Conservation (phyloP, 1,140 invertebrate species). For the Aphaenogaster rudis region DNA sequence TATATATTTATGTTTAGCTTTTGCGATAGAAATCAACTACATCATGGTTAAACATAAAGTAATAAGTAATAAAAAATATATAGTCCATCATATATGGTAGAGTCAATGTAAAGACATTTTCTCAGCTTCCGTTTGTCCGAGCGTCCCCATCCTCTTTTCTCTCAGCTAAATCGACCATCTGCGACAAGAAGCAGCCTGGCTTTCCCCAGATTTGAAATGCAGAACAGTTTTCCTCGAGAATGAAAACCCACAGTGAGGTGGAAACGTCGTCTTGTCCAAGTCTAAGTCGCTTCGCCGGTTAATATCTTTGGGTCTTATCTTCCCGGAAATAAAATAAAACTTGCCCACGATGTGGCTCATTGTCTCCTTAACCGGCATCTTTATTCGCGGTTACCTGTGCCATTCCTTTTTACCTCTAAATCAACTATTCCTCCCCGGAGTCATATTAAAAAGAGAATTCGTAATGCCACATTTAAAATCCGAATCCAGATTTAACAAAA, state of each 20-base stretch:
- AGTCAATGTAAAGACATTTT: slow-evolving; percentile 24
- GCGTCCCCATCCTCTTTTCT: not conserved
- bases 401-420: slow-evolving; percentile 26
- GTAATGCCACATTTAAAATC: slow-evolving; percentile 36
- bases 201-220: slow-evolving; percentile 76
- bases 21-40: not conserved
- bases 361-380: slow-evolving; percentile 52
- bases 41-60: not conserved
- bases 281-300: slow-evolving; percentile 73
- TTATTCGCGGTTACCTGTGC: slow-evolving; percentile 33
- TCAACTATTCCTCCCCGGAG: not conserved
- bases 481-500: slow-evolving; percentile 37
- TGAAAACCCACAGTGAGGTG: slow-evolving; percentile 68
- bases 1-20: not conserved
- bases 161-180: slow-evolving; percentile 71
- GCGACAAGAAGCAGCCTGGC: slow-evolving; percentile 71
- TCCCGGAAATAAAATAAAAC: slow-evolving; percentile 51
- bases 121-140: slow-evolving; percentile 53
- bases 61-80: slow-evolving; percentile 12
- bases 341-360: slow-evolving; percentile 44
- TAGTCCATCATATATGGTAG: not conserved
- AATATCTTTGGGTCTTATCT: slow-evolving; percentile 67
- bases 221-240: slow-evolving; percentile 69
- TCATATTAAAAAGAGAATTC: slow-evolving; percentile 44
- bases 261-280: slow-evolving; percentile 73